Evolutionary conservation across 53 echinoderm and acorn worm genomes (phyloP).

Genomic region (Pentamera pediparva): DNA sequence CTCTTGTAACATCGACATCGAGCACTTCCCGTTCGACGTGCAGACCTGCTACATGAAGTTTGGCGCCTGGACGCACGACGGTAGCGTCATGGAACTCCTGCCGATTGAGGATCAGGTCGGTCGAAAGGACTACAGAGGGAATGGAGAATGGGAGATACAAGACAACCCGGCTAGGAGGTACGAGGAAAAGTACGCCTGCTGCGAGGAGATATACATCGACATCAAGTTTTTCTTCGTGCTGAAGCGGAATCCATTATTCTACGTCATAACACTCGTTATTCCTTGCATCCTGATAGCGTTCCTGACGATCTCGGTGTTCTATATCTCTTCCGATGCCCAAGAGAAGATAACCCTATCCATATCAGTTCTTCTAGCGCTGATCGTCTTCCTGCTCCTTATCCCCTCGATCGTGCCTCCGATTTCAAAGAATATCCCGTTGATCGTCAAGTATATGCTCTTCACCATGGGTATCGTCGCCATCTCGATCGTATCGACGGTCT

Average conservation of each 20-base stretch:
- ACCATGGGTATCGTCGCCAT: slow-evolving; percentile 76
- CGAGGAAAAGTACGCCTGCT: slow-evolving; percentile 75
- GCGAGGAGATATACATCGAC: slow-evolving; percentile 68
- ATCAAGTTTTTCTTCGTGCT: slow-evolving; percentile 66
- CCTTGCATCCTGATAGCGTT: slow-evolving; percentile 90
- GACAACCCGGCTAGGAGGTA: slow-evolving; percentile 60
- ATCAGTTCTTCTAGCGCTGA: slow-evolving; percentile 81
- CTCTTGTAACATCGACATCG: slow-evolving; percentile 84
- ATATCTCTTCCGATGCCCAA: slow-evolving; percentile 87
- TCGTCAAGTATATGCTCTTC: slow-evolving; percentile 94
- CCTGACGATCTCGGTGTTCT: slow-evolving; percentile 70
- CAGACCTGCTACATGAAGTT: slow-evolving; percentile 93
- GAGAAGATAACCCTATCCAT: slow-evolving; percentile 92
- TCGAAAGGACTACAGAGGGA: slow-evolving; percentile 71
- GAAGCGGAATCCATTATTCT: slow-evolving; percentile 81
- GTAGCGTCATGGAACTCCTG: slow-evolving; percentile 61
- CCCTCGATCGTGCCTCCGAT: slow-evolving; percentile 83
- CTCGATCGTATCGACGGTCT: slow-evolving; percentile 84
- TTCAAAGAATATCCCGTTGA: slow-evolving; percentile 79
- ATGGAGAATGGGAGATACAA: slow-evolving; percentile 96
- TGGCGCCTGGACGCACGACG: slow-evolving; percentile 87
- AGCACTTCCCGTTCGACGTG: slow-evolving; percentile 91
- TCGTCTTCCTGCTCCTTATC: slow-evolving; percentile 85
- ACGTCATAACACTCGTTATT: slow-evolving; percentile 79
- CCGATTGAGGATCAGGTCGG: slow-evolving; percentile 60